phyloP scores from a whole-genome alignment of 2,888 invertebrate genomes.

The Caenorhabditis afra region DNA sequence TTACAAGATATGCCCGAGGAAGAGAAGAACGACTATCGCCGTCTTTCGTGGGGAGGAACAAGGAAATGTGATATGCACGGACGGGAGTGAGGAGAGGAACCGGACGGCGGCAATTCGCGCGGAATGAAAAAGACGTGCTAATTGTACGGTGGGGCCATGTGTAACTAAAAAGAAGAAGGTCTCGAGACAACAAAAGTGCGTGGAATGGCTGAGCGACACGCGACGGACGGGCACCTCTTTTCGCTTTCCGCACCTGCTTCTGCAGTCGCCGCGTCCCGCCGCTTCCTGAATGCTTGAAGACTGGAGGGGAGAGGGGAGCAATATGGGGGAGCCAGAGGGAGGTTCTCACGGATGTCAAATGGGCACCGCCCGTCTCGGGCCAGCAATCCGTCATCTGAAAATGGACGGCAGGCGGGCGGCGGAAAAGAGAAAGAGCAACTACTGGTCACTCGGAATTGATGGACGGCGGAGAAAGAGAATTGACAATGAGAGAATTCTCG shows the following conservation, averaged over 20 bases:
- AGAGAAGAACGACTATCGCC: constrained; percentile 19
- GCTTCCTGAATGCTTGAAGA: constrained; percentile 24
- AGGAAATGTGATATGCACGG: constrained; percentile 50
- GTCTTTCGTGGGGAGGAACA: not conserved
- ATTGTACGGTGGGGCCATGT: constrained; percentile 23
- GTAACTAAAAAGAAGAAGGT: constrained; percentile 16
- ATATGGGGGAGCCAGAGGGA: constrained; percentile 10
- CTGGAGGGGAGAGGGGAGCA: not conserved
- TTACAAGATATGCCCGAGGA: constrained; percentile 28
- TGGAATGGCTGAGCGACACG: constrained; percentile 58
- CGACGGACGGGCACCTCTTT: constrained; percentile 20
- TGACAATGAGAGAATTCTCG: constrained; percentile 44
- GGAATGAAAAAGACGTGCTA: constrained; percentile 26
- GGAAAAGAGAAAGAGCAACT: constrained; percentile 5
- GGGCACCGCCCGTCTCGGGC: constrained; percentile 43
- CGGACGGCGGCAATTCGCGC: not conserved
- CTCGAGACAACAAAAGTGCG: constrained; percentile 53
- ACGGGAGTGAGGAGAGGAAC: constrained; percentile 10
- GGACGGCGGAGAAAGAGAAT: constrained; percentile 38
- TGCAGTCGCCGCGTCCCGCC: constrained; percentile 27
- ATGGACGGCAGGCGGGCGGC: constrained; percentile 20
- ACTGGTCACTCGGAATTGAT: constrained; percentile 47
- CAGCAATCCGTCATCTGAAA: constrained; percentile 55
- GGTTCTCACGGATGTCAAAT: constrained; percentile 45
- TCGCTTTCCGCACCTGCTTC: constrained; percentile 42